Percentiles rank a stretch among this genome's conserved stretches.
Evolutionary conservation across 2,888 invertebrate species (phyloP).

Genomic region (Rhingia rostrata): DNA sequence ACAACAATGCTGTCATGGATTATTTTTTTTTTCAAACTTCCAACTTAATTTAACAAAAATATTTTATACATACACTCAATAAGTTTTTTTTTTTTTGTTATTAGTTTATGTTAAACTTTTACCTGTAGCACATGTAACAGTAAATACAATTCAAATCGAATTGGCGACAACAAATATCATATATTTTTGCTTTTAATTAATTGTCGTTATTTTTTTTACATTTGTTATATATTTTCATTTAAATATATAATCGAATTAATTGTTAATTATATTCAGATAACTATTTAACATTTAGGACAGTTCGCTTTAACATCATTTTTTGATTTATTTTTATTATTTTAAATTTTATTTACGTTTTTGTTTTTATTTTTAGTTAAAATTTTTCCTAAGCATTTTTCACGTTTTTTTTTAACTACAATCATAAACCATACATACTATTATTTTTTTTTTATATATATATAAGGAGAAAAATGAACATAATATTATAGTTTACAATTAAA

Average conservation of each 20-base stretch:
- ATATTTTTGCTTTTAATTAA: constrained; percentile 2
- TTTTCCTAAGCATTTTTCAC: constrained; percentile 76
- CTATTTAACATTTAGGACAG: constrained; percentile 72
- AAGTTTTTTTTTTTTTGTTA: constrained; percentile 5
- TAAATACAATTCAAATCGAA: constrained; percentile 57
- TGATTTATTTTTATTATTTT: constrained; percentile 25
- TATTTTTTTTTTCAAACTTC: neutral
- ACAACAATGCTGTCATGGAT: constrained; percentile 44
- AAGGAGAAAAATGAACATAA: constrained; percentile 15
- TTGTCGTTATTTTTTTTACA: constrained; percentile 33
- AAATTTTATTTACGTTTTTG: constrained; percentile 36
- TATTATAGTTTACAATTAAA: constrained; percentile 18
- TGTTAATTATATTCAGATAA: constrained; percentile 51
- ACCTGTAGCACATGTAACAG: constrained; percentile 65
- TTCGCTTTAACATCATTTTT: constrained; percentile 59
- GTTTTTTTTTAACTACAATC: constrained; percentile 71
- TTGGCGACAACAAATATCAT: constrained; percentile 60
- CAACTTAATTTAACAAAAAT: constrained; percentile 1
- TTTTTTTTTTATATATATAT: constrained; percentile 25
- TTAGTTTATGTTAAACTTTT: constrained; percentile 43
- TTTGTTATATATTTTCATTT: constrained; percentile 25
- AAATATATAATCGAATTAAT: constrained; percentile 63
- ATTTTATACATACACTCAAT: constrained; percentile 7
- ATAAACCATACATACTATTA: constrained; percentile 52
- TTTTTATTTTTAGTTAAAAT: constrained; percentile 60